A percentile compares a stretch with the other conserved stretches of the same genome.
Conservation (phyloP, 1,140 invertebrate species). For the honey bee (Apis mellifera) region DNA sequence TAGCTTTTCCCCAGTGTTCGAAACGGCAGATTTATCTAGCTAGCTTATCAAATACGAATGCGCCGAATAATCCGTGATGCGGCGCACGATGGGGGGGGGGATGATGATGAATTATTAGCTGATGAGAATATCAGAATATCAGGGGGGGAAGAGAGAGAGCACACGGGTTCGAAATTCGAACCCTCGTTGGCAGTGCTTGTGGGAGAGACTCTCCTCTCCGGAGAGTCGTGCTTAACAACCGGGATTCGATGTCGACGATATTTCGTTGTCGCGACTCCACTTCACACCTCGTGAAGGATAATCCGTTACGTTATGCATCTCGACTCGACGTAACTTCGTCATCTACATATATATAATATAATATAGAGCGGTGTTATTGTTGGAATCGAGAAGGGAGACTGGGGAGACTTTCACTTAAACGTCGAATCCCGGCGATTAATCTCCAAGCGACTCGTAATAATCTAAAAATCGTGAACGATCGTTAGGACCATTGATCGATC, state of each 20-base stretch:
- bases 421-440: constrained; percentile 27
- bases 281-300: background rate
- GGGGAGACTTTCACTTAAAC: background rate
- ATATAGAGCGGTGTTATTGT: background rate
- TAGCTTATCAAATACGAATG: constrained; percentile 7
- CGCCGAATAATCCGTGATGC: background rate
- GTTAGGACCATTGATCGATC: background rate
- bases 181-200: constrained; percentile 45
- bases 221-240: constrained; percentile 22
- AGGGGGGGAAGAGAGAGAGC: constrained; percentile 13
- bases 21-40: constrained; percentile 4
- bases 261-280: background rate
- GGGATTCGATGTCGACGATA: constrained; percentile 23
- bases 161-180: constrained; percentile 38
- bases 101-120: constrained; percentile 41
- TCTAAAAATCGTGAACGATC: constrained; percentile 13
- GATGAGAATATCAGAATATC: constrained; percentile 16
- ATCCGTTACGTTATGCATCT: no score
- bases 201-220: background rate
- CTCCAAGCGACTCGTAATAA: background rate
- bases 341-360: background rate
- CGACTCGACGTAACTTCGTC: background rate
- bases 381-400: background rate
- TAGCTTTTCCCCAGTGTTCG: background rate
- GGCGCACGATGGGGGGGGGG: background rate